A percentile compares a stretch with the other conserved stretches of the same genome.
Conservation (phyloP, 2,888 invertebrate genomes). For the Epirrita christyi region DNA sequence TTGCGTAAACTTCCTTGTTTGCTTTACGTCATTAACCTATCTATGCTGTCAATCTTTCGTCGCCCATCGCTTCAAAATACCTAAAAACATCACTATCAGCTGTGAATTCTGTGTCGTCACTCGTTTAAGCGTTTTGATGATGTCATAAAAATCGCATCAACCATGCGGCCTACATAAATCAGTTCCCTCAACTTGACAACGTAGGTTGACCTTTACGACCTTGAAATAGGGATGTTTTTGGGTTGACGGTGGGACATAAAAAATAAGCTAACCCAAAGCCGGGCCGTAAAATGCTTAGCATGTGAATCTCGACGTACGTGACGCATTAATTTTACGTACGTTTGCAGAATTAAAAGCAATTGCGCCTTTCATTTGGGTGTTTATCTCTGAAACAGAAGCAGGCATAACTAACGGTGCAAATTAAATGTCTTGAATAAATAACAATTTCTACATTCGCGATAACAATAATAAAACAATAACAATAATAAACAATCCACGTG, state of each 20-base stretch:
- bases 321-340: slow-evolving; percentile 34
- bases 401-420: slow-evolving; percentile 1
- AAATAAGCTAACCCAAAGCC: slow-evolving; percentile 36
- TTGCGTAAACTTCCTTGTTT: slow-evolving; percentile 13
- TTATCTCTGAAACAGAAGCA: slow-evolving; percentile 15
- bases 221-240: slow-evolving; percentile 11
- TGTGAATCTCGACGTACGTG: slow-evolving; percentile 41
- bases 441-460: no score
- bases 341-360: slow-evolving; percentile 35
- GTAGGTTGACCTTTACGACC: slow-evolving; percentile 17
- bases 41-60: slow-evolving; percentile 20
- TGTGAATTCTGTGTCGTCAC: slow-evolving; percentile 48
- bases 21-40: slow-evolving; percentile 22
- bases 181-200: slow-evolving; percentile 21
- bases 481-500: no score
- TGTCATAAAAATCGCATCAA: slow-evolving; percentile 68
- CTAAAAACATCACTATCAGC: slow-evolving; percentile 38
- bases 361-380: slow-evolving; percentile 12
- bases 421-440: background rate
- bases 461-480: no score
- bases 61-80: slow-evolving; percentile 26
- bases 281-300: slow-evolving; percentile 40
- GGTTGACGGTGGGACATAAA: slow-evolving; percentile 9
- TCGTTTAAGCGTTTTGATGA: slow-evolving; percentile 68
- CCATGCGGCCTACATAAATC: slow-evolving; percentile 61